Conservation (phyloP, 2,888 invertebrate genomes). For the Phragmatobia fuliginosa region DNA sequence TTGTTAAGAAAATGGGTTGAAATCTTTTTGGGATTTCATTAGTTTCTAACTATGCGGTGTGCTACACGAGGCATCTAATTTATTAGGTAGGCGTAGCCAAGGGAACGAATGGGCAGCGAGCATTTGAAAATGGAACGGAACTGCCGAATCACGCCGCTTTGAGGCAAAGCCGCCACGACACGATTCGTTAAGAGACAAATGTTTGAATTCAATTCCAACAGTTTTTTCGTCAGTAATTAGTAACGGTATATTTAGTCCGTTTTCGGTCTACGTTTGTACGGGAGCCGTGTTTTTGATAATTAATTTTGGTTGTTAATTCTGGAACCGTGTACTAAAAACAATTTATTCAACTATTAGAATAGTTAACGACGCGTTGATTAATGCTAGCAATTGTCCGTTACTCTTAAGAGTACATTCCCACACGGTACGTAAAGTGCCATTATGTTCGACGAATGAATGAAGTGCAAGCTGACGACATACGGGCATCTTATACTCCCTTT, state of each 20-base stretch:
- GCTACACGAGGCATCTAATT: conserved; percentile 83
- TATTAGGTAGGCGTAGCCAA: conserved; percentile 85
- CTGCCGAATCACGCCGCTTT: conserved; percentile 85
- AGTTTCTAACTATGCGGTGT: conserved; percentile 85
- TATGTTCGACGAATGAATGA: conserved; percentile 73
- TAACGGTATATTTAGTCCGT: conserved; percentile 78
- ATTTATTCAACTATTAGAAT: conserved; percentile 48
- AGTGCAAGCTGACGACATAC: conserved; percentile 76
- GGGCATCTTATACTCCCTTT: conserved; percentile 79
- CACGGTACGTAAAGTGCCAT: conserved; percentile 71
- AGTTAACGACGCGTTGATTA: conserved; percentile 26
- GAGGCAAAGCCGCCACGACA: conserved; percentile 79
- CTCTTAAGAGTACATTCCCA: conserved; percentile 64
- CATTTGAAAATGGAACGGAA: conserved; percentile 80
- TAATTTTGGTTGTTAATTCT: conserved; percentile 75
- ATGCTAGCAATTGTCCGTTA: conserved; percentile 18
- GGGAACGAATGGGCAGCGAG: conserved; percentile 85
- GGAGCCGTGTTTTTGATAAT: conserved; percentile 74
- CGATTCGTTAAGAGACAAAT: conserved; percentile 87
- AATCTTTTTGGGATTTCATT: conserved; percentile 85
- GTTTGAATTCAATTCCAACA: conserved; percentile 84
- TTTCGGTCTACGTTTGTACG: conserved; percentile 71
- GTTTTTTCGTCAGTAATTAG: conserved; percentile 80
- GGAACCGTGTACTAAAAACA: conserved; percentile 56
- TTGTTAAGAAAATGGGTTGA: conserved; percentile 87